These are phyloP conservation scores for Vulpes lagopus DNA, from an alignment of 2,113 vertebrate species.

Conservation along the genomic window DNA sequence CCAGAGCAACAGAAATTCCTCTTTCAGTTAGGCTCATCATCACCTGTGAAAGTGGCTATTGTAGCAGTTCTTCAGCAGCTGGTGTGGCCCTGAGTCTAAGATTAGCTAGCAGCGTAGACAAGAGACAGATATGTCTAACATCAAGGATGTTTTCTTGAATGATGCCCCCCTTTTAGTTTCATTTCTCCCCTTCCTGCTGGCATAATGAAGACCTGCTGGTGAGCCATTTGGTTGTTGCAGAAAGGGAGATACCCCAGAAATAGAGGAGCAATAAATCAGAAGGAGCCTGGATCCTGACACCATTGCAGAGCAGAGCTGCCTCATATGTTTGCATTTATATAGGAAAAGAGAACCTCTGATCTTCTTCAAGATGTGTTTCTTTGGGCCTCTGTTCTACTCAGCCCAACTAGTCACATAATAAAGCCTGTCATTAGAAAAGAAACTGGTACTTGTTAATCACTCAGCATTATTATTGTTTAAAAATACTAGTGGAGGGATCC, in stretches of 20 bases:
- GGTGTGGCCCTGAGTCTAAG: background rate
- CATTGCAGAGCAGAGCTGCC: background rate
- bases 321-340: background rate
- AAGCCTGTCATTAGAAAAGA: background rate
- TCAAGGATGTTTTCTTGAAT: background rate
- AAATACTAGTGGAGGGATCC: background rate
- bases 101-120: background rate
- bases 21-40: background rate
- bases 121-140: background rate
- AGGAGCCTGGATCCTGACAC: background rate
- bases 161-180: background rate
- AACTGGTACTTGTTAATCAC: background rate
- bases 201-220: background rate
- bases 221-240: background rate
- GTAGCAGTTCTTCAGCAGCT: background rate
- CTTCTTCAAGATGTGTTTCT: background rate
- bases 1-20: background rate
- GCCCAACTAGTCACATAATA: background rate
- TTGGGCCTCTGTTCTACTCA: background rate
- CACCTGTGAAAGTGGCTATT: too few relatives aligned
- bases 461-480: background rate
- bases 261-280: background rate
- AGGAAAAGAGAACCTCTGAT: background rate
- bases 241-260: background rate
- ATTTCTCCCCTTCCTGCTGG: background rate